Percentiles rank a stretch among this genome's conserved stretches.
Evolutionary conservation across 64 coral and sea anemone species (phyloP).

Genomic region (Cladopsammia gracilis): DNA sequence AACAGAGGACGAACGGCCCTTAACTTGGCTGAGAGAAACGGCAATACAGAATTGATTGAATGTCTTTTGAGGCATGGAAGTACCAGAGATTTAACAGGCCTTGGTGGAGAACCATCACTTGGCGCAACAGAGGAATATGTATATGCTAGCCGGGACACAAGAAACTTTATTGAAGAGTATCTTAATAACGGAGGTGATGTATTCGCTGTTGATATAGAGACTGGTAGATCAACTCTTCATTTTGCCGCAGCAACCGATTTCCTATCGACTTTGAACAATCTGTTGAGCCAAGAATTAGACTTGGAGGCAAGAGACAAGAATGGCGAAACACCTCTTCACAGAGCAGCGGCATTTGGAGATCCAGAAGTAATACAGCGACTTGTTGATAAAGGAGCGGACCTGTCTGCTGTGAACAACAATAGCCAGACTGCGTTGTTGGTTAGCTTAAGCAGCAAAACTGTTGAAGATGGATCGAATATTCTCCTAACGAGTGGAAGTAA

Average conservation of each 20-base stretch:
- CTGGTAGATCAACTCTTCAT: not conserved
- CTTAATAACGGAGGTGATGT: not conserved
- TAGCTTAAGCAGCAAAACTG: not conserved
- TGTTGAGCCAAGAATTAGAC: not conserved
- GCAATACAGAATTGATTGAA: not conserved
- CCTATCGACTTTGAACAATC: not conserved
- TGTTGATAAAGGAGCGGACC: constrained; percentile 60
- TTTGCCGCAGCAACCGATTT: not conserved
- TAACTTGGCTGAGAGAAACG: not conserved
- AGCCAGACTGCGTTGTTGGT: constrained; percentile 47
- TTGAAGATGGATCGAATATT: not conserved
- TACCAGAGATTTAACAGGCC: not conserved
- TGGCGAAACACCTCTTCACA: constrained; percentile 41
- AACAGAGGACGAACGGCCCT: not conserved
- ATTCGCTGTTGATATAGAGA: not conserved
- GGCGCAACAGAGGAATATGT: not conserved
- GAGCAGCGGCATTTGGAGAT: not conserved
- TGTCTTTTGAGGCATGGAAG: not conserved
- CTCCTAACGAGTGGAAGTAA: constrained; percentile 25
- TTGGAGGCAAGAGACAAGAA: not conserved
- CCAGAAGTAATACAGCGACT: constrained; percentile 2
- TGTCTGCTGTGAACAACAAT: constrained; percentile 29
- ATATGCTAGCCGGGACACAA: too few relatives aligned
- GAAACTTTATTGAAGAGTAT: not conserved
- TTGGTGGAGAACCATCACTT: not conserved